These are phyloP conservation scores for Brachypterus glaber DNA, from an alignment of 2,888 invertebrate species.

Conservation along the genomic window DNA sequence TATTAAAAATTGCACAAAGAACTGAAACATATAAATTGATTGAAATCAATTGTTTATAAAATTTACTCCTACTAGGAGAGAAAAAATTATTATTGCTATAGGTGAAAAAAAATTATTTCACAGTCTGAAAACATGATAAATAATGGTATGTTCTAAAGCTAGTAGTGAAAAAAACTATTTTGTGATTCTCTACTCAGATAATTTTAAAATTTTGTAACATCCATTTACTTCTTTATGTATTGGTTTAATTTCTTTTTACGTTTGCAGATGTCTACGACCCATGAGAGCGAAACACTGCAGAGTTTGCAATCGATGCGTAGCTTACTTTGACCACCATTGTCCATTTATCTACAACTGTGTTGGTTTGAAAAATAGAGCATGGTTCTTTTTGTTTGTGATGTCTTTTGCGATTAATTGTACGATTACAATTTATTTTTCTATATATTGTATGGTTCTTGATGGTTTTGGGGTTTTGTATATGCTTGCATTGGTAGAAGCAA, in stretches of 20 bases:
- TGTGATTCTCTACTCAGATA: no score
- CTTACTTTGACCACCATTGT: slow-evolving; percentile 90
- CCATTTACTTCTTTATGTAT: no score
- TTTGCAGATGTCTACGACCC: slow-evolving; percentile 63
- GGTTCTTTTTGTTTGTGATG: slow-evolving; percentile 86
- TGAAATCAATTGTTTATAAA: no score
- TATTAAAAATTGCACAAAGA: no score
- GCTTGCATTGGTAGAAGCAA: slow-evolving; percentile 71
- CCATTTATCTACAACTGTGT: slow-evolving; percentile 94
- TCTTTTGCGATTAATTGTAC: slow-evolving; percentile 82
- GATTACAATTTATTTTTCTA: slow-evolving; percentile 79
- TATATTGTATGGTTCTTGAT: slow-evolving; percentile 74
- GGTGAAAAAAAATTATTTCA: no score
- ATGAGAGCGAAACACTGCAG: slow-evolving; percentile 86
- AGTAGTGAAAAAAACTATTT: no score
- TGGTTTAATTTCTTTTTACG: slow-evolving; percentile 7
- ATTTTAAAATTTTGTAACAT: no score
- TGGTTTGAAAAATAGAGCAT: slow-evolving; percentile 82
- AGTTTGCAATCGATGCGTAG: slow-evolving; percentile 70
- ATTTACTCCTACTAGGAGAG: no score
- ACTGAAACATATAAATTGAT: no score
- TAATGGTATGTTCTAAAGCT: no score
- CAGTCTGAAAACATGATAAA: no score
- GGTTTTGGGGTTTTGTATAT: slow-evolving; percentile 78
- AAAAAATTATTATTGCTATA: no score